These are phyloP conservation scores for Todiramphus saurophagus DNA, from an alignment of 2,113 vertebrate genomes.

Conservation along the genomic window DNA sequence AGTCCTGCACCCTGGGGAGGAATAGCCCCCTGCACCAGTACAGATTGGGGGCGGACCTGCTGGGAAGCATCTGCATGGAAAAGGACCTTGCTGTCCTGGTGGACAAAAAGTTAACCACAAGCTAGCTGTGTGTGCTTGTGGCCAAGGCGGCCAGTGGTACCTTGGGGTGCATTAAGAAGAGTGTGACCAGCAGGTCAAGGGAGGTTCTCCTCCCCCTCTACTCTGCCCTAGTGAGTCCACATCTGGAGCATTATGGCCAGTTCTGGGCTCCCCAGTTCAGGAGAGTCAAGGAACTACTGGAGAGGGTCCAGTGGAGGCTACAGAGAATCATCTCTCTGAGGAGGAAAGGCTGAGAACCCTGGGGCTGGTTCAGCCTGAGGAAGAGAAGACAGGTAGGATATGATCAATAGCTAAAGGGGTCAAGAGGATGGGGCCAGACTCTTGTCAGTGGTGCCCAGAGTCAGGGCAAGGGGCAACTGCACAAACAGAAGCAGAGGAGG, in stretches of 20 bases:
- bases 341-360: not conserved
- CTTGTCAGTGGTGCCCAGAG: no score
- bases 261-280: no score
- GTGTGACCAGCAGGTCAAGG: not conserved
- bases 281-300: no score
- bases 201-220: not conserved
- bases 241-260: not conserved
- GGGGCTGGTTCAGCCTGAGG: no score
- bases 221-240: not conserved
- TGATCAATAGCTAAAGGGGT: no score
- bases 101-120: not conserved
- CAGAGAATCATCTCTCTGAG: no score
- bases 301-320: no score
- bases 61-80: not conserved
- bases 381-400: no score
- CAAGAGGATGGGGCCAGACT: no score
- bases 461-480: not conserved
- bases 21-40: no score
- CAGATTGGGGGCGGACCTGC: no score
- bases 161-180: not conserved
- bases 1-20: not conserved
- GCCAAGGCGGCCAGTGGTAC: not conserved
- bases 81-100: not conserved
- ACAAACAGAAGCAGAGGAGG: not conserved
- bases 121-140: not conserved